Evolutionary conservation across 2,113 vertebrate genomes (phyloP).

Genomic region (Python bivittatus): DNA sequence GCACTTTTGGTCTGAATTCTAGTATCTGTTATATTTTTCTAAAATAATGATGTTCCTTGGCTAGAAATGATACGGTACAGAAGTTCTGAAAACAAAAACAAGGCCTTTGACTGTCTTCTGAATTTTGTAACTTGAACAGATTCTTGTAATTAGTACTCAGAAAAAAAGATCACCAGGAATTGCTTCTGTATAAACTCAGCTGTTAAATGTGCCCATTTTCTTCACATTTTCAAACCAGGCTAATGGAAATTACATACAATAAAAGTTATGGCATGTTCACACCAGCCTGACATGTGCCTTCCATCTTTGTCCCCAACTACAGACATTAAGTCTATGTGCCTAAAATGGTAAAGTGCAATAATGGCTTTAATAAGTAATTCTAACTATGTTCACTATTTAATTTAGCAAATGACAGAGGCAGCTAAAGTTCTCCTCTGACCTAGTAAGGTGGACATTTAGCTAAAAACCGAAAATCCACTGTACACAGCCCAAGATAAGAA

Average conservation of each 20-base stretch:
- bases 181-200: not conserved
- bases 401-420: constrained; percentile 44
- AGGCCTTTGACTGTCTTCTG: not conserved
- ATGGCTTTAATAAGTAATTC: constrained; percentile 18
- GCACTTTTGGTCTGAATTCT: not conserved
- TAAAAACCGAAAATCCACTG: constrained; percentile 41
- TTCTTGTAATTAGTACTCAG: not conserved
- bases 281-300: not conserved
- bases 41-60: not conserved
- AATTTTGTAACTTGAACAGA: not conserved
- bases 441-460: constrained; percentile 62
- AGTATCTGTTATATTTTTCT: not conserved
- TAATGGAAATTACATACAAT: not conserved
- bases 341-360: constrained; percentile 32
- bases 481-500: constrained; percentile 57
- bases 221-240: not conserved
- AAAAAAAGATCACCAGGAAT: not conserved
- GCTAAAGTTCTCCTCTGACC: constrained; percentile 37
- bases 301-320: not conserved
- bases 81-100: not conserved
- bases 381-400: constrained; percentile 31
- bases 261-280: not conserved
- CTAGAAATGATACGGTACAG: not conserved
- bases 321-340: not conserved
- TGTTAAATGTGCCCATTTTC: not conserved